These are phyloP conservation scores for Mystacornis crossleyi DNA, from an alignment of 2,113 vertebrate genomes.

Conservation along the genomic window DNA sequence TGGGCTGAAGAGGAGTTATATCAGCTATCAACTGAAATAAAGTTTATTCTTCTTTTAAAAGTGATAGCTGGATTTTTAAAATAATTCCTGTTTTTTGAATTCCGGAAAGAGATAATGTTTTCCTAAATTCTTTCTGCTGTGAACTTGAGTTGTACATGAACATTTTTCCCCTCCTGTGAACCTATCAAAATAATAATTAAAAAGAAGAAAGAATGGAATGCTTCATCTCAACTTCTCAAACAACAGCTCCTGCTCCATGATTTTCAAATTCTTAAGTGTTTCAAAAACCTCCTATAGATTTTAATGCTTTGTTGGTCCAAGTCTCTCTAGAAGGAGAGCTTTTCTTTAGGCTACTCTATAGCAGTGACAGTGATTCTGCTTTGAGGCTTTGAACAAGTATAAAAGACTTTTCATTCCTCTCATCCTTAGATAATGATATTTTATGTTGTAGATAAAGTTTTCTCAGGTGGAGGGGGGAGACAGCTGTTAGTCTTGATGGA, in stretches of 20 bases:
- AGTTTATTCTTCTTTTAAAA: slow-evolving; percentile 31
- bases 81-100: not conserved
- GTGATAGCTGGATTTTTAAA: not conserved
- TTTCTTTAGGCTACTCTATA: not conserved
- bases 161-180: not conserved
- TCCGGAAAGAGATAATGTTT: not conserved
- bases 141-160: not conserved
- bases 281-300: not conserved
- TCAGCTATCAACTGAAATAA: slow-evolving; percentile 5
- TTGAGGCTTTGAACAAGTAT: not conserved
- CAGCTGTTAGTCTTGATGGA: not conserved
- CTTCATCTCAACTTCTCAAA: not conserved
- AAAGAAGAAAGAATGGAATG: not conserved
- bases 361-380: not conserved
- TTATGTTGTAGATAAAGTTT: not conserved
- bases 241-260: not conserved
- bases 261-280: not conserved
- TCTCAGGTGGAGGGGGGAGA: not conserved
- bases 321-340: not conserved
- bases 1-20: slow-evolving; percentile 37
- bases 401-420: not conserved
- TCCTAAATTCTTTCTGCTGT: not conserved
- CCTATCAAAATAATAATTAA: not conserved
- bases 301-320: not conserved
- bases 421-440: not conserved